These are phyloP conservation scores for Smittia aterrima DNA, from an alignment of 2,888 invertebrate genomes.

Conservation along the genomic window DNA sequence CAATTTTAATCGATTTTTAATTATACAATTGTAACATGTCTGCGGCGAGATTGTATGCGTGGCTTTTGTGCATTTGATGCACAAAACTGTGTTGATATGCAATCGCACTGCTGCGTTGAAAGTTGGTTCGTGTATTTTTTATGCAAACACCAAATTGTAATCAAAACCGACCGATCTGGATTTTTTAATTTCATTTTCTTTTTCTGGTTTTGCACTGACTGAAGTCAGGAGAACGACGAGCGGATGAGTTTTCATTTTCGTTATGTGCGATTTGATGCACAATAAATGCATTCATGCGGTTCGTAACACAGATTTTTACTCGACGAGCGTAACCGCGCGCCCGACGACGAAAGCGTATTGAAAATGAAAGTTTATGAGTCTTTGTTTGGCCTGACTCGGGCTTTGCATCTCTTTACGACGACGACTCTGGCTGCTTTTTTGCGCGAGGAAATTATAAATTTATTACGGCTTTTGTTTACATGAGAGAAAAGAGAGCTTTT, in stretches of 20 bases:
- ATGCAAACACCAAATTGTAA: constrained; percentile 24
- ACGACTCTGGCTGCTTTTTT: background rate
- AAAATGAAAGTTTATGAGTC: constrained; percentile 40
- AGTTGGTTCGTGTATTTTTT: constrained; percentile 8
- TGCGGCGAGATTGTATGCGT: background rate
- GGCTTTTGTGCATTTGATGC: constrained; percentile 8
- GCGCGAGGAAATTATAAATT: background rate
- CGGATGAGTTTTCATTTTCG: constrained; percentile 21
- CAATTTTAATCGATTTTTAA: constrained; percentile 41
- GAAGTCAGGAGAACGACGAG: background rate
- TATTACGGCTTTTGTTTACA: too few species aligned
- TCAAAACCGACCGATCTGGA: constrained; percentile 29
- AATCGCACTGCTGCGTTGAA: constrained; percentile 30
- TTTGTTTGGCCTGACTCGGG: constrained; percentile 15
- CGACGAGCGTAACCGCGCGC: background rate
- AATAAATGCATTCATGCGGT: constrained; percentile 6
- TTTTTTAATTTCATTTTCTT: constrained; percentile 30
- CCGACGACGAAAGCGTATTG: constrained; percentile 23
- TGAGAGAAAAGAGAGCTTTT: too few species aligned
- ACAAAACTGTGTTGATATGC: constrained; percentile 25
- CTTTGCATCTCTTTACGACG: constrained; percentile 24
- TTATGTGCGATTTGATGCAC: constrained; percentile 15
- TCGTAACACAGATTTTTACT: background rate
- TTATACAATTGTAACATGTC: constrained; percentile 33
- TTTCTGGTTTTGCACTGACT: background rate